Conservation (phyloP, 2,113 vertebrate species). For the Astatoreochromis straeleni region DNA sequence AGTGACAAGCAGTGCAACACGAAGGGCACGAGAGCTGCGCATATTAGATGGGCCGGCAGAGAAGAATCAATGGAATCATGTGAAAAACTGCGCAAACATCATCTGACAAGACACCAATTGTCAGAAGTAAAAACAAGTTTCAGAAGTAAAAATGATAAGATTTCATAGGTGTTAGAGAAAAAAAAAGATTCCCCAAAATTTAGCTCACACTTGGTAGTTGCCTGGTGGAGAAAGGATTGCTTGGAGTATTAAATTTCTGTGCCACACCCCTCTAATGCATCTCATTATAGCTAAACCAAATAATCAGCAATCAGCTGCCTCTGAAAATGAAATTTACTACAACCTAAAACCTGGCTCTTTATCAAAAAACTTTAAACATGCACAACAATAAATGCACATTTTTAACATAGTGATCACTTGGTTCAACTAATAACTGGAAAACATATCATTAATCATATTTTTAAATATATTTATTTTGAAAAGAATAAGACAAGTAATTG, state of each 20-base stretch:
- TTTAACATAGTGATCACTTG: background rate
- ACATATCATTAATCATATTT: background rate
- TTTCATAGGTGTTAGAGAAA: slow-evolving; percentile 4
- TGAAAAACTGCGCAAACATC: background rate
- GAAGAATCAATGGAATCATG: slow-evolving; percentile 7
- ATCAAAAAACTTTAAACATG: background rate
- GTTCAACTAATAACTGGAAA: background rate
- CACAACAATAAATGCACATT: background rate
- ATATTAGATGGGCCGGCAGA: background rate
- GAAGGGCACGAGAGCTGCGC: background rate
- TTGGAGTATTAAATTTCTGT: slow-evolving; percentile 20
- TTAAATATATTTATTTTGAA: background rate
- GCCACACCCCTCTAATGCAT: slow-evolving; percentile 11
- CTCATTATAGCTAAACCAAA: slow-evolving; percentile 1
- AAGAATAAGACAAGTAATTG: background rate
- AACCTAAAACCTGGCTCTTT: background rate
- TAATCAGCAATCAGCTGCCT: background rate
- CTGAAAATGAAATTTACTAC: background rate
- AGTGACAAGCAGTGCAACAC: slow-evolving; percentile 36
- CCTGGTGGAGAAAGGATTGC: background rate
- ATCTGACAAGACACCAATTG: slow-evolving; percentile 12
- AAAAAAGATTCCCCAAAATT: background rate
- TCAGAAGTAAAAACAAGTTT: background rate
- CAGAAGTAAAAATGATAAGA: background rate
- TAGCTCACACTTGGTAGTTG: background rate